These are phyloP conservation scores for Oryzias dopingdopingensis DNA, from an alignment of 2,797 vertebrate genomes.

Conservation along the genomic window DNA sequence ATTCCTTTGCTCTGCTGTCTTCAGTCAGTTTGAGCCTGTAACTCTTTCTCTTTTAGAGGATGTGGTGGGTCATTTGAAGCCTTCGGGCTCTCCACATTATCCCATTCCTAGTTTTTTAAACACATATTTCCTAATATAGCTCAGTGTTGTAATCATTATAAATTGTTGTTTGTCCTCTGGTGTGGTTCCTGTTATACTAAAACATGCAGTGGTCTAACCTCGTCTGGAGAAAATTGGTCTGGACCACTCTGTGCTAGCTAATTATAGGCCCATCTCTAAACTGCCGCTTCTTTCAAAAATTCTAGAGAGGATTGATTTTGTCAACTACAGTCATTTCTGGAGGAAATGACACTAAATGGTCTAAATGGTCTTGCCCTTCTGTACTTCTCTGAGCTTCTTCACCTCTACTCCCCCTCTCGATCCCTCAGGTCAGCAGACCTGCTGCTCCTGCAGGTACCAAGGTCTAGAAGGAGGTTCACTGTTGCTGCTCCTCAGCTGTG, in stretches of 20 bases:
- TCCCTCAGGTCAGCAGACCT: no score
- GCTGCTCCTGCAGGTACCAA: no score
- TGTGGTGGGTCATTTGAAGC: not conserved
- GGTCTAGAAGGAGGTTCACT: no score
- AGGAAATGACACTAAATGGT: no score
- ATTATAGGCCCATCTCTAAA: not conserved
- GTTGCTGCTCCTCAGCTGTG: no score
- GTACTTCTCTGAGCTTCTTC: no score
- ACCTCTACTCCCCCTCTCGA: no score
- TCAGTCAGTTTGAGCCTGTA: not conserved
- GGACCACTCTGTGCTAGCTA: not conserved
- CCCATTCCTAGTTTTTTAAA: not conserved
- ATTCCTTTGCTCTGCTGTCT: not conserved
- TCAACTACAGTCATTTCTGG: not conserved
- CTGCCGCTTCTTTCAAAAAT: not conserved
- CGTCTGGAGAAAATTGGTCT: not conserved
- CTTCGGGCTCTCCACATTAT: not conserved
- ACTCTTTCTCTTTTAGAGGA: not conserved
- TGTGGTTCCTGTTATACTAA: not conserved
- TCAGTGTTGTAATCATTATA: not conserved
- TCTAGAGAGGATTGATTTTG: not conserved
- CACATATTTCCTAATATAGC: not conserved
- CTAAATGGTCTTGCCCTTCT: no score
- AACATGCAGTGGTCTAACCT: not conserved
- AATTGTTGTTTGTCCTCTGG: not conserved